Percentiles rank a stretch among this genome's conserved stretches.
Conservation (phyloP, 2,888 invertebrate species). For the Penaeus monodon region DNA sequence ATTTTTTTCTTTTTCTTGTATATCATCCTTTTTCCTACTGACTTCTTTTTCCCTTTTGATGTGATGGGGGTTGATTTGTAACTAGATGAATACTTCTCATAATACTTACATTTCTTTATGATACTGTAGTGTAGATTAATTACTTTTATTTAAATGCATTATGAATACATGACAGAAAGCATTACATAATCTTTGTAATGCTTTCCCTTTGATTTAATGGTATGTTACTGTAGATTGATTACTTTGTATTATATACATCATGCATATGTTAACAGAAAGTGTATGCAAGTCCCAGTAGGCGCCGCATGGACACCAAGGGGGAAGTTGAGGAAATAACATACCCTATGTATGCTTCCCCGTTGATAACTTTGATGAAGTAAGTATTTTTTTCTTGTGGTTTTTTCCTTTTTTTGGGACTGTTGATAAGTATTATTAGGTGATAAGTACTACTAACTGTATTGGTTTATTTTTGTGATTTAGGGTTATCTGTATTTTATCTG, state of each 20-base stretch:
- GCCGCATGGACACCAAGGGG: constrained; percentile 98
- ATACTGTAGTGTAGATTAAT: no score
- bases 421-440: constrained; percentile 5
- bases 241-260: not conserved
- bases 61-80: no score
- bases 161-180: no score
- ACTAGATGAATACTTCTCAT: no score
- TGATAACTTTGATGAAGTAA: constrained; percentile 97
- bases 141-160: no score
- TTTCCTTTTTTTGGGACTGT: not conserved
- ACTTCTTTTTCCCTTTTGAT: no score
- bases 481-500: no score
- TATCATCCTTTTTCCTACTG: no score
- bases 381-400: constrained; percentile 17
- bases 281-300: constrained; percentile 95
- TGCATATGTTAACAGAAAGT: constrained; percentile 76
- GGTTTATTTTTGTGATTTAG: no score
- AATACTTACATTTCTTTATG: no score
- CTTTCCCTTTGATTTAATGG: not conserved
- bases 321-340: constrained; percentile 98
- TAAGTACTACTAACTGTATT: not conserved
- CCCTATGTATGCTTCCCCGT: constrained; percentile 99
- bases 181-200: no score
- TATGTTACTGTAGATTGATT: not conserved
- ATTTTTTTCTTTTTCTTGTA: not conserved